Conservation (phyloP, 2,113 vertebrate genomes). For the Centropristis striata region DNA sequence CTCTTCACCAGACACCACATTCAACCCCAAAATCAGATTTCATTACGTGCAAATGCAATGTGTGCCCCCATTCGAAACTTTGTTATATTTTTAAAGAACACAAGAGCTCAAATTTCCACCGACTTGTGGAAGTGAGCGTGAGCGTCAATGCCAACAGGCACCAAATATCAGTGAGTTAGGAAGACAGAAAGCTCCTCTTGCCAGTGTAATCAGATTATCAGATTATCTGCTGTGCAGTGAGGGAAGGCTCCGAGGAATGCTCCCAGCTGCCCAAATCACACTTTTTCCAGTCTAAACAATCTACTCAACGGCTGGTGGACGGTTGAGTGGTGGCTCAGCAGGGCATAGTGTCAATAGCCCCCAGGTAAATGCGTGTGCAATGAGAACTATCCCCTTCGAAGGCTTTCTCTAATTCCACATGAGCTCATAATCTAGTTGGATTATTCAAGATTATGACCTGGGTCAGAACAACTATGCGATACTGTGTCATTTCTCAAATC, state of each 20-base stretch:
- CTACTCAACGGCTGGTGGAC: slow-evolving; percentile 2
- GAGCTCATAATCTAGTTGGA: slow-evolving; percentile 56
- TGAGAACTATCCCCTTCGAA: slow-evolving; percentile 28
- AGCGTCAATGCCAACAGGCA: neutral
- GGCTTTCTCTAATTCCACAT: slow-evolving; percentile 44
- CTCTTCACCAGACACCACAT: slow-evolving; percentile 28
- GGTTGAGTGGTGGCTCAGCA: slow-evolving; percentile 43
- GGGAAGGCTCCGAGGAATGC: slow-evolving; percentile 38
- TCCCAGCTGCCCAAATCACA: slow-evolving; percentile 43
- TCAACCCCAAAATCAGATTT: slow-evolving; percentile 29
- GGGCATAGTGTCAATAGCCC: slow-evolving; percentile 29
- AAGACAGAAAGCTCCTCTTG: slow-evolving; percentile 53
- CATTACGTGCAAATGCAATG: neutral
- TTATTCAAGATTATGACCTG: slow-evolving; percentile 61
- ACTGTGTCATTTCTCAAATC: slow-evolving; percentile 42
- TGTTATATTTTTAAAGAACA: neutral
- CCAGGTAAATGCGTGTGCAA: slow-evolving; percentile 43
- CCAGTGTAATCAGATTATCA: slow-evolving; percentile 73
- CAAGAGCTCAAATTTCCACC: neutral
- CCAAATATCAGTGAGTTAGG: slow-evolving; percentile 29
- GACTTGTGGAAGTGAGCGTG: neutral
- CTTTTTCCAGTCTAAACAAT: slow-evolving; percentile 37
- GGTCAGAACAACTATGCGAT: slow-evolving; percentile 42
- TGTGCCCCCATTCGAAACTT: neutral
- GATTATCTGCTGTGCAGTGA: slow-evolving; percentile 62